Evolutionary conservation across 2,797 vertebrate genomes (phyloP).

Genomic region (Schizothorax lantsangensis): DNA sequence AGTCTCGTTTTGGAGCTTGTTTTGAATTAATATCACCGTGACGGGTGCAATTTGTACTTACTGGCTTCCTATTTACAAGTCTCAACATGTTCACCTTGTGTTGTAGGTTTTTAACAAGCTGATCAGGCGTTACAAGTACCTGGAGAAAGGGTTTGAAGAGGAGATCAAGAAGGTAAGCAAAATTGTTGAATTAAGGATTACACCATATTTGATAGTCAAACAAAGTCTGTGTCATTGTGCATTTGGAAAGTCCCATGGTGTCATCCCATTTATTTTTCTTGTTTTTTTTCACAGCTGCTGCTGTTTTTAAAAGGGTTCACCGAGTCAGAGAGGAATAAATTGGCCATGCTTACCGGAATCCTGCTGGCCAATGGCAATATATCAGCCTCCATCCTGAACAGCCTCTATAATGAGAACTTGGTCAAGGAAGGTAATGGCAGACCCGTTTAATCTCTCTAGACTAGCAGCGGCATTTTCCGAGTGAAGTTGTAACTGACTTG

Average conservation of each 20-base stretch:
- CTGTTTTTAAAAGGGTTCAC: constrained; percentile 98
- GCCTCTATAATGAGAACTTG: constrained; percentile 96
- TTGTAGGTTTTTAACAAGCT: constrained; percentile 96
- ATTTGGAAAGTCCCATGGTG: background rate
- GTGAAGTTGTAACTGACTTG: background rate
- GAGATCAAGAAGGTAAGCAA: constrained; percentile 93
- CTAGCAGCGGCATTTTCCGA: background rate
- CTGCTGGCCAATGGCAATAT: constrained; percentile 92
- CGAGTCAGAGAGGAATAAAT: constrained; percentile 96
- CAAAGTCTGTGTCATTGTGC: too few species aligned
- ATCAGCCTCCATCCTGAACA: constrained; percentile 93
- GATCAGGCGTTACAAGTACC: constrained; percentile 98
- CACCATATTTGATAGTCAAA: background rate
- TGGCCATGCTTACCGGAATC: constrained; percentile 97
- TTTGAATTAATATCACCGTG: background rate
- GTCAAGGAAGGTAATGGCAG: constrained; percentile 92
- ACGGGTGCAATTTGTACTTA: background rate
- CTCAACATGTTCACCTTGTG: background rate
- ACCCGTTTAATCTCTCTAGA: background rate
- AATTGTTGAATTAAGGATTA: background rate
- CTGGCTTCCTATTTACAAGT: background rate
- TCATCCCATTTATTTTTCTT: background rate
- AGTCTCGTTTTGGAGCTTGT: background rate
- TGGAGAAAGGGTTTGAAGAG: constrained; percentile 98
- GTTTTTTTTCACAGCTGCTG: constrained; percentile 83